phyloP scores from a whole-genome alignment of 2,888 invertebrate genomes.

The Rotaria magnacalcarata region DNA sequence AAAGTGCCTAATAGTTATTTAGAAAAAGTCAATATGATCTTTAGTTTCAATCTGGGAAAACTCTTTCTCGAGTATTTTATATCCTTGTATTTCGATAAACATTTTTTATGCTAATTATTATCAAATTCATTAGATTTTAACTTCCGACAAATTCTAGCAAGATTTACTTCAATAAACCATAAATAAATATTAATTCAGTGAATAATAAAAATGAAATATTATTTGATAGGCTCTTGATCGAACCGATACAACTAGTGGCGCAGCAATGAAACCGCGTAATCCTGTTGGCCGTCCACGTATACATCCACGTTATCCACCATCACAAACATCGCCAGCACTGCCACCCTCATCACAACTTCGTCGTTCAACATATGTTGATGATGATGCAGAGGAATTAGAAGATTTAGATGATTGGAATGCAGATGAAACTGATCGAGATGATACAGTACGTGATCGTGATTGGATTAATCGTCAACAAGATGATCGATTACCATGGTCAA shows the following conservation, averaged over 20 bases:
- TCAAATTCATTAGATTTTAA: too few relatives aligned
- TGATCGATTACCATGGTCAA: constrained; percentile 33
- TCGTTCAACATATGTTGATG: neutral
- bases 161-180: too few relatives aligned
- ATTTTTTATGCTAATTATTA: too few relatives aligned
- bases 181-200: too few relatives aligned
- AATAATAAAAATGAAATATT: too few relatives aligned
- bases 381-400: constrained; percentile 12
- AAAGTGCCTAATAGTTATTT: too few relatives aligned
- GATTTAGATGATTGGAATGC: neutral
- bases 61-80: too few relatives aligned
- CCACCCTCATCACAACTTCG: neutral
- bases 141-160: too few relatives aligned
- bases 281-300: constrained; percentile 4
- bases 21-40: too few relatives aligned
- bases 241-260: constrained; percentile 11
- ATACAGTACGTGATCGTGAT: neutral
- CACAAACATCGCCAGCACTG: neutral
- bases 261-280: neutral
- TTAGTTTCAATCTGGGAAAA: too few relatives aligned
- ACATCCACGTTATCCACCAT: constrained; percentile 12
- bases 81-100: too few relatives aligned
- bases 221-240: constrained; percentile 1
- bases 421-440: neutral
- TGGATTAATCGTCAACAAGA: constrained; percentile 23